Evolutionary conservation across 2,888 invertebrate species (phyloP), one percentile per base, ranked within the genome.

Genomic region (Bellardia bayeri): DNA sequence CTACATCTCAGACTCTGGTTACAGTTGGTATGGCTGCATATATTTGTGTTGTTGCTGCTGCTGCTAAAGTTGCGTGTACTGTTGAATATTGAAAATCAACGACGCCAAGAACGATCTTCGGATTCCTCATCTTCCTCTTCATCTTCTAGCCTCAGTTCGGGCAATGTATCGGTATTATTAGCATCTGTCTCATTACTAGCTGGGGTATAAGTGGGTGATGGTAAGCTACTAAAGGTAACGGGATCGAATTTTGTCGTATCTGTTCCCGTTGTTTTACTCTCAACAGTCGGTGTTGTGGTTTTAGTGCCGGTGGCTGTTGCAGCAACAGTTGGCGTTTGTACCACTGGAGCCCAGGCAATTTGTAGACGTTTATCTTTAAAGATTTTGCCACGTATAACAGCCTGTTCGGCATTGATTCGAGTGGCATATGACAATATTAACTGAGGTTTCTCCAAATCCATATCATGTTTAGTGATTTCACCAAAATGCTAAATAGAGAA

Each of bases 91-190:
- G 85, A 82, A 87, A 91, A 95, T 95, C 96, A 98, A 97, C 98
- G 98, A 89, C 98, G 95, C 98, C 98, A 98, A 40, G 98, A 97
- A 89, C 98, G 95, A 90, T 97, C 96, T 93, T 97, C 97, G 61
- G 97, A 96, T 88, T 96, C 96, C 64, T 98, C 98, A 72, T 98
- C 98, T 87, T 98, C 98, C 91, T 98, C 97, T 90, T 96, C 96
- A 90, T 96, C 97, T 90, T 97, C 97, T 13, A 98, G 95, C 30
- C 97, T 95, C 78, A 96, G 94, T 91, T 97, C 95, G 89, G 96
- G 96, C 79, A 95, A 89, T 64, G 92, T 92, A 84, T 93, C 93
- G 66, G 90, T 91, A 71, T 92, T 90, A 94, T 94, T 85, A 64
- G 79, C 87, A 72, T 88, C 85, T 64, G 84, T 89, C 92, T 93